A percentile compares a stretch with the other conserved stretches of the same genome.
Evolutionary conservation across 2,113 vertebrate species (phyloP).

Genomic region (Callopanchax toddi): DNA sequence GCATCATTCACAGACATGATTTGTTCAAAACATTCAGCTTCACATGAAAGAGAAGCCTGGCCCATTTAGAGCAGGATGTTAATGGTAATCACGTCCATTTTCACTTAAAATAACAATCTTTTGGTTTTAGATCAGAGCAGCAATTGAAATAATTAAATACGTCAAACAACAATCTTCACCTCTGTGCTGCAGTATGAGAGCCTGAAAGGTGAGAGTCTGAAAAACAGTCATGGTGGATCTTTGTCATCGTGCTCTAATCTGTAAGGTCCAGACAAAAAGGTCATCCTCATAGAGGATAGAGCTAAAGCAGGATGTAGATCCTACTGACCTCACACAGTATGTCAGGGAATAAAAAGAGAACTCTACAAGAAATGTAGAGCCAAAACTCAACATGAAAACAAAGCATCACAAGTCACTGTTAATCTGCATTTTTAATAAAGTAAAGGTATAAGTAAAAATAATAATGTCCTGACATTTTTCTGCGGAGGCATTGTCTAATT

Average conservation of each 20-base stretch:
- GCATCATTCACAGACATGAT: neutral
- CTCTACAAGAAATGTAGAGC: no score
- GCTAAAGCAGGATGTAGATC: neutral
- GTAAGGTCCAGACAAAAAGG: constrained; percentile 44
- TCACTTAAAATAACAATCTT: neutral
- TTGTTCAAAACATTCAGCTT: neutral
- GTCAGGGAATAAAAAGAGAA: no score
- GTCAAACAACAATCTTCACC: neutral
- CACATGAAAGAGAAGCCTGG: neutral
- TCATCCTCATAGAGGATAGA: constrained; percentile 26
- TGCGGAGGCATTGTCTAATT: no score
- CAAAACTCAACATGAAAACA: no score
- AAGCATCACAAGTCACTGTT: no score
- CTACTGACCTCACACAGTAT: no score
- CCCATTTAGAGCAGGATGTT: neutral
- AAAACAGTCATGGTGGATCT: constrained; percentile 47
- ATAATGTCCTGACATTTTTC: no score
- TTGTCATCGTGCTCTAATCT: constrained; percentile 46
- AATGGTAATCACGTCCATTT: neutral
- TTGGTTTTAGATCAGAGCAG: neutral
- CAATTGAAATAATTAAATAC: neutral
- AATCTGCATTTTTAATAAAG: no score
- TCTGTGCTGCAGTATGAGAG: neutral
- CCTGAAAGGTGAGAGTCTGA: constrained; percentile 16
- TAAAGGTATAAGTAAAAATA: no score